Evolutionary conservation across 2,888 invertebrate species (phyloP), one percentile per base, ranked within the genome.

Genomic region (Drosophila villosipedis): DNA sequence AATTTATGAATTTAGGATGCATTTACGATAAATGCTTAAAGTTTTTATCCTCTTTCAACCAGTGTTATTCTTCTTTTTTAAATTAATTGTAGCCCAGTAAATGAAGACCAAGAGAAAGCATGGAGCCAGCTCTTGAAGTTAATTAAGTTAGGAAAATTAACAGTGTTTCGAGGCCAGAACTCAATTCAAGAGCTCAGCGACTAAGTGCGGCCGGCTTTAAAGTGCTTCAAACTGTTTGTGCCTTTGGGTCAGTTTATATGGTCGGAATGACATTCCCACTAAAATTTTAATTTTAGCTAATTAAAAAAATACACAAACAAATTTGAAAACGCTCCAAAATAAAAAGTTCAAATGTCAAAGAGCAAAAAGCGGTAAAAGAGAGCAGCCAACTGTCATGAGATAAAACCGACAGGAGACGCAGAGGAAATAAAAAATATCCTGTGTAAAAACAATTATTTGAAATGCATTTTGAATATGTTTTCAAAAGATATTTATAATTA

Each of bases 271-370:
- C 33, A 57, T 53, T 49, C 54, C 39, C 39, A 74, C 79, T 79
- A 60, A 67, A 78, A 75, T 73, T 76, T 68, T 67, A 65, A 83
- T 78, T 82, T 69, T 22, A 62, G 61, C 75, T 78, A 80, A 85
- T 83, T 83, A 76, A 64, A 76, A 71, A 16, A 68, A 62, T 55
- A 43, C 53, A 67, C 70, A 83, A 82, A 72, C 37, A 52, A 73
- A 79, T 62, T 67, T 59, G 14, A 67, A 59, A 76, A 63, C 57
- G 49, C 19, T 67, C 57, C 28, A 63, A 62, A 75, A 65, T 54
- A 31, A 28, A 64, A 68, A 54, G 52, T 54, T n/a, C 43, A 65
- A 66, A 58, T 57, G 43, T 50, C 61, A 61, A 52, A 68, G n/a
- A 14, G 9, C 33, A 30, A 76, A 49, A 2, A 12, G 2, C 43